A percentile compares a stretch with the other conserved stretches of the same genome.
phyloP scores from a whole-genome alignment of 23 tunicate genomes.

The Styela plicata region DNA sequence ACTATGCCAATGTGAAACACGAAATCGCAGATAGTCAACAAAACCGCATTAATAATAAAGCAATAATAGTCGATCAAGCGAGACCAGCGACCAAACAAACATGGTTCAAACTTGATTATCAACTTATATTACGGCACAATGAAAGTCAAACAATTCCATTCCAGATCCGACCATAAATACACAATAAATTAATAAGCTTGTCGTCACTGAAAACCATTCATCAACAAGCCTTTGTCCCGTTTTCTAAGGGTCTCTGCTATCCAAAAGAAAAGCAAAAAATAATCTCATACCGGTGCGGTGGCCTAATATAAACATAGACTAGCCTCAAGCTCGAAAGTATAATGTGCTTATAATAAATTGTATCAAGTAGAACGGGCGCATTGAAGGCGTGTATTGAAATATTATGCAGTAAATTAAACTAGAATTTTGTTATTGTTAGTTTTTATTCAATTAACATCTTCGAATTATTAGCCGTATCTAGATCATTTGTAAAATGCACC shows the following conservation, averaged over 20 bases:
- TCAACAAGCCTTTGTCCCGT: background rate
- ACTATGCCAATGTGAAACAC: too few relatives aligned
- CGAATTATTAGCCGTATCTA: too few relatives aligned
- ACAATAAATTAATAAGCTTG: background rate
- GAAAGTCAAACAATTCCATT: background rate
- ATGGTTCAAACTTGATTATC: too few relatives aligned
- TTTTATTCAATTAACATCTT: too few relatives aligned
- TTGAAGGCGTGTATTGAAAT: background rate
- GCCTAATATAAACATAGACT: background rate
- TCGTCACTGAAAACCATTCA: background rate
- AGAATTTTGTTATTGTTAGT: too few relatives aligned
- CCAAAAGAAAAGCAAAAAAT: background rate
- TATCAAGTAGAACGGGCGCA: background rate
- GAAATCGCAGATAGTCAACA: background rate
- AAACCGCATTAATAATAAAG: background rate
- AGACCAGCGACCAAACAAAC: too few relatives aligned
- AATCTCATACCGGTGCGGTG: background rate
- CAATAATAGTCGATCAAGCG: background rate
- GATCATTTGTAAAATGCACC: too few relatives aligned
- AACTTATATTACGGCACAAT: too few relatives aligned
- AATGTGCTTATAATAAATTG: background rate
- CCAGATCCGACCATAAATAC: background rate
- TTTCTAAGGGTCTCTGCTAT: background rate
- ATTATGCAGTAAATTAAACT: too few relatives aligned
- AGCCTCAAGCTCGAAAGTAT: background rate